Percentiles rank a stretch among this genome's conserved stretches.
Evolutionary conservation across 1,140 invertebrate species (phyloP).

Genomic region (Phocides pigmalion): DNA sequence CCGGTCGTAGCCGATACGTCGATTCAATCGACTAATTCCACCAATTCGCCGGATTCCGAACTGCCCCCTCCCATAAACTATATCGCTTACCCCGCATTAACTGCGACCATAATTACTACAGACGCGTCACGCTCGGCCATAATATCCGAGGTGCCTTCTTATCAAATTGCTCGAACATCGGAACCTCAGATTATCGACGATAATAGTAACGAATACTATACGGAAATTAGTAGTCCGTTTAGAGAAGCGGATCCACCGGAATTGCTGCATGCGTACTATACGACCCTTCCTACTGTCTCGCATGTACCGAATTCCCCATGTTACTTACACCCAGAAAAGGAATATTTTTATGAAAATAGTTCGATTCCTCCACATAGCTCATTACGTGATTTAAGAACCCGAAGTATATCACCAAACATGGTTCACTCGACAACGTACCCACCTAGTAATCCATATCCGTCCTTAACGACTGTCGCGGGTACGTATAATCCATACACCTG

Average conservation of each 20-base stretch:
- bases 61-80: conserved; percentile 75
- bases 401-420: conserved; percentile 62
- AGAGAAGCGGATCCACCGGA: conserved; percentile 67
- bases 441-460: conserved; percentile 70
- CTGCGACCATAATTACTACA: conserved; percentile 34
- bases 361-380: conserved; percentile 51
- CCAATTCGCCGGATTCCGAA: conserved; percentile 68
- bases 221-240: conserved; percentile 62
- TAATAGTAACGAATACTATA: conserved; percentile 53
- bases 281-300: conserved; percentile 72
- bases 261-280: conserved; percentile 76
- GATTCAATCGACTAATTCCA: conserved; percentile 73
- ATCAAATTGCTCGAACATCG: conserved; percentile 61
- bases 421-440: conserved; percentile 75
- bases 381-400: conserved; percentile 61
- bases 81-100: conserved; percentile 56
- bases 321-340: conserved; percentile 67
- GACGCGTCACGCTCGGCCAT: conserved; percentile 48
- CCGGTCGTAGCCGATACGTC: conserved; percentile 69
- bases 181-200: conserved; percentile 51
- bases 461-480: conserved; percentile 73
- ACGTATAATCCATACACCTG: conserved; percentile 76
- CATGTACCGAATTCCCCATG: conserved; percentile 77
- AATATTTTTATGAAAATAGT: conserved; percentile 52
- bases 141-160: conserved; percentile 65